A percentile compares a stretch with the other conserved stretches of the same genome.
phyloP scores from a whole-genome alignment of 2,113 vertebrate genomes.

The Emydocephalus ijimae region DNA sequence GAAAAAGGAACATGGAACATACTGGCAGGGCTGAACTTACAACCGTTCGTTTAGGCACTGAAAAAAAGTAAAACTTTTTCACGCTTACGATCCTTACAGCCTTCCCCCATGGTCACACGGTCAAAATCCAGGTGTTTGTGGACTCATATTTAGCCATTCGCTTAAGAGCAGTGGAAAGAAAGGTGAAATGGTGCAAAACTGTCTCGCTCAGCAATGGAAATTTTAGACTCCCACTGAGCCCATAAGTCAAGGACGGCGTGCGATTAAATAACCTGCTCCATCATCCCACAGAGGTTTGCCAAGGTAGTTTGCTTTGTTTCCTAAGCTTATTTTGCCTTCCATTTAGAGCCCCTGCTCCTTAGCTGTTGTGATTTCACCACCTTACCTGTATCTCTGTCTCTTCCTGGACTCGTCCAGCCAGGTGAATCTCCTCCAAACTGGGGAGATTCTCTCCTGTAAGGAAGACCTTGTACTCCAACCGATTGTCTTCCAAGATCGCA shows the following conservation, averaged over 20 bases:
- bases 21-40: neutral
- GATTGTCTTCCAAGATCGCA: slow-evolving; percentile 80
- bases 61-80: too few species aligned
- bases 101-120: too few species aligned
- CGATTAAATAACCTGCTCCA: neutral
- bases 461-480: slow-evolving; percentile 75
- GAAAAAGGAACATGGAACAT: neutral
- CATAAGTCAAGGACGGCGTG: too few species aligned
- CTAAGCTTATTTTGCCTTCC: neutral
- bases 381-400: slow-evolving; percentile 83
- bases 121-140: too few species aligned
- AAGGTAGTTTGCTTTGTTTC: neutral
- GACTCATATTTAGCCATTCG: too few species aligned
- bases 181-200: too few species aligned
- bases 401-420: slow-evolving; percentile 75
- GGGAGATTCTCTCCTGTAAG: slow-evolving; percentile 82
- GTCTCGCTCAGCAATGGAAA: neutral
- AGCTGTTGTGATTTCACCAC: neutral
- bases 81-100: neutral
- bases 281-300: neutral
- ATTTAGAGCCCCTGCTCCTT: neutral
- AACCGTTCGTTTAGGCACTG: neutral
- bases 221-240: neutral
- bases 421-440: slow-evolving; percentile 75
- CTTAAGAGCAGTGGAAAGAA: neutral